phyloP scores from a whole-genome alignment of 2,797 vertebrate species.

The Pipistrellus pipistrellus region DNA sequence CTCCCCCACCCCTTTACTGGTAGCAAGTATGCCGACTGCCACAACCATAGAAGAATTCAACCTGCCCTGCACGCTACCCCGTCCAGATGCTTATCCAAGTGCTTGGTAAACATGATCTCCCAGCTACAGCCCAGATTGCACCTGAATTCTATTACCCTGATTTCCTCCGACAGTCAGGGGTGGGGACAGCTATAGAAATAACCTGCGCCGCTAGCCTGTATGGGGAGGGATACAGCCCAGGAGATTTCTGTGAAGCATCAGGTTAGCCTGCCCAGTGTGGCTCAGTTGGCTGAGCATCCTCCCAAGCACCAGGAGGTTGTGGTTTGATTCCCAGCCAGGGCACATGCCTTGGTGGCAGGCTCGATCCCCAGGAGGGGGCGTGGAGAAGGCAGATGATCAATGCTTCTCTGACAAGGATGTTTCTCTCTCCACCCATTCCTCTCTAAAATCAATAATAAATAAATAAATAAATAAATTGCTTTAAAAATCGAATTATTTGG shows the following conservation, averaged over 20 bases:
- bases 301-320: neutral
- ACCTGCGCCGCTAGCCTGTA: constrained; percentile 67
- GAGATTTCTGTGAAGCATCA: constrained; percentile 44
- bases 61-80: neutral
- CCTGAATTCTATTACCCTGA: constrained; percentile 81
- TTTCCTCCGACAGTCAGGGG: constrained; percentile 67
- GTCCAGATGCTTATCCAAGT: constrained; percentile 74
- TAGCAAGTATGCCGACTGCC: neutral
- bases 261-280: neutral
- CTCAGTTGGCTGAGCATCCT: neutral
- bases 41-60: constrained; percentile 58
- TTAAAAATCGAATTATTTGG: neutral
- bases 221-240: constrained; percentile 38
- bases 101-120: constrained; percentile 66
- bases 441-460: neutral
- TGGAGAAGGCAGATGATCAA: neutral
- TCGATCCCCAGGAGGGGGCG: no score
- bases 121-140: constrained; percentile 59
- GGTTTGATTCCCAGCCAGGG: neutral
- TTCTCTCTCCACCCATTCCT: no score
- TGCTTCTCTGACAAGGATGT: neutral
- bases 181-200: constrained; percentile 58
- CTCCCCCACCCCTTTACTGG: neutral
- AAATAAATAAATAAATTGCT: neutral
- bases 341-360: neutral